Conservation (phyloP, 2,797 vertebrate genomes). For the Loriculus beryllinus region DNA sequence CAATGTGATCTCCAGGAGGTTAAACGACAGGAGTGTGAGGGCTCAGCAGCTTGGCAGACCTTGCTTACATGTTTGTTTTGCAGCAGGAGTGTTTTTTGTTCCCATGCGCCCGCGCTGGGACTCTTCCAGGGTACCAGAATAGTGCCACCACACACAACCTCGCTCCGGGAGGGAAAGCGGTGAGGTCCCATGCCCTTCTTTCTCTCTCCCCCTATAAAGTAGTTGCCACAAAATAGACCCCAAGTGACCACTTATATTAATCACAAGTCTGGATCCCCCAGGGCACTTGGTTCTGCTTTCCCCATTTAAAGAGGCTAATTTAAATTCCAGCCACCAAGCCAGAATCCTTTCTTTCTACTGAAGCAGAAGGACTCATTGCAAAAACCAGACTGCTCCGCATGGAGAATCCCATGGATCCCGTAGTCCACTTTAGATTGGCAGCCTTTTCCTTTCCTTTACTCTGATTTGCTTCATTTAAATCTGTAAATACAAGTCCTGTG, state of each 20-base stretch:
- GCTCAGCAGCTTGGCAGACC: background rate
- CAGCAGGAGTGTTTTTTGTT: background rate
- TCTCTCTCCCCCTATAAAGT: background rate
- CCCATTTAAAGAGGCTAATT: background rate
- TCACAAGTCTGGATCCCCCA: background rate
- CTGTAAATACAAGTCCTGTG: background rate
- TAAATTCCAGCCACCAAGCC: constrained; percentile 30
- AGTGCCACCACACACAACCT: background rate
- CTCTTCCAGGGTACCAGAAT: background rate
- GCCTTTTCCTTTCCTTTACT: background rate
- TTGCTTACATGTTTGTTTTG: background rate
- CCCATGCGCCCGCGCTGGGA: fast-evolving
- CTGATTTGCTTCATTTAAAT: background rate
- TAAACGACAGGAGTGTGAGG: background rate
- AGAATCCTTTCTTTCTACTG: background rate
- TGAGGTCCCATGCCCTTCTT: background rate
- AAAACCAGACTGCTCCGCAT: background rate
- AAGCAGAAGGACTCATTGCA: background rate
- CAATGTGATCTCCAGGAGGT: background rate
- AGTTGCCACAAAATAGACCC: background rate
- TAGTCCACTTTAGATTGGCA: background rate
- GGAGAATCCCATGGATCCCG: background rate
- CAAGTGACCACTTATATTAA: background rate
- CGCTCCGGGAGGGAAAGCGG: background rate
- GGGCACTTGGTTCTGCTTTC: constrained; percentile 44